Percentiles rank a stretch among this genome's conserved stretches.
Conservation (phyloP, 2,888 invertebrate genomes). For the Microctonus hyperodae region DNA sequence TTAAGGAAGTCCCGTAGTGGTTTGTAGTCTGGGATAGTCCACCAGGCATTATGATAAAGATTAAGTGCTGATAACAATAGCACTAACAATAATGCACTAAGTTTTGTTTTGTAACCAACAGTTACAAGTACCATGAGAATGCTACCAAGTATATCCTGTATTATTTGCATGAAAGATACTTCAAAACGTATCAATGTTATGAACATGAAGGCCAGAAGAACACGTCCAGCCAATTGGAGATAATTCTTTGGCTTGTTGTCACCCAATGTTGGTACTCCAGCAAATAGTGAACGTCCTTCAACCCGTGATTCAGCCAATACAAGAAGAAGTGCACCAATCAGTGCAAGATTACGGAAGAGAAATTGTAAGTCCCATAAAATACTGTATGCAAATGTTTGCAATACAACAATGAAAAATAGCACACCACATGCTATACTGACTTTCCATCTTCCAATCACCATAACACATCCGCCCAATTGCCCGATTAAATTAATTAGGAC, state of each 20-base stretch:
- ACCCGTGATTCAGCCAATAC: constrained; percentile 95
- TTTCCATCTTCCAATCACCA: constrained; percentile 92
- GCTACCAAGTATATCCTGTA: constrained; percentile 93
- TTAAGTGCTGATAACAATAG: constrained; percentile 88
- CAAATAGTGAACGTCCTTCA: constrained; percentile 94
- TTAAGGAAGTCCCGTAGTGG: constrained; percentile 99
- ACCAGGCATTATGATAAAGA: constrained; percentile 98
- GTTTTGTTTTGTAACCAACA: constrained; percentile 97
- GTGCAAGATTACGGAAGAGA: constrained; percentile 92
- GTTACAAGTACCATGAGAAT: constrained; percentile 95
- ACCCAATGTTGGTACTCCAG: constrained; percentile 89
- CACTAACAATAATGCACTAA: constrained; percentile 94
- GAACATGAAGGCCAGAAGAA: constrained; percentile 98
- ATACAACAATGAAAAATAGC: constrained; percentile 92
- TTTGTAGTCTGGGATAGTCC: constrained; percentile 93
- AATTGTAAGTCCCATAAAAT: constrained; percentile 99
- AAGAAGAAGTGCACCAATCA: constrained; percentile 95
- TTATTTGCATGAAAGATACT: constrained; percentile 86
- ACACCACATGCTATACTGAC: constrained; percentile 92
- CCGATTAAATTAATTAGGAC: constrained; percentile 95
- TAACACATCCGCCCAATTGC: constrained; percentile 94
- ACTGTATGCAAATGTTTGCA: constrained; percentile 96
- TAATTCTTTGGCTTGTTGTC: constrained; percentile 98
- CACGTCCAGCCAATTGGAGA: constrained; percentile 93
- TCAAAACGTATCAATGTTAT: constrained; percentile 95